Percentiles rank a stretch among this genome's conserved stretches.
These are phyloP conservation scores for Cydia strobilella DNA, from an alignment of 1,140 invertebrate genomes.

Conservation along the genomic window DNA sequence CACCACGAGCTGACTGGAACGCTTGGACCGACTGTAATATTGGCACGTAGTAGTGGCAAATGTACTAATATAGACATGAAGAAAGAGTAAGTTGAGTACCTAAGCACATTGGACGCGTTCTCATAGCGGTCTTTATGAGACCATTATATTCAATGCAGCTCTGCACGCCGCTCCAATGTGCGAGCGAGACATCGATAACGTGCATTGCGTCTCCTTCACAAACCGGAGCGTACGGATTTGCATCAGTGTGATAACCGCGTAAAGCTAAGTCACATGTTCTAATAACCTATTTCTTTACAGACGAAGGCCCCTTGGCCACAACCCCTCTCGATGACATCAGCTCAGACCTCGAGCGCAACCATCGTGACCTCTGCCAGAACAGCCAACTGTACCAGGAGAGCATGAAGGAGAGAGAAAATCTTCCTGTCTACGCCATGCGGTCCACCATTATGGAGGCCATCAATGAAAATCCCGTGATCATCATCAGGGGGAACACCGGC, in stretches of 20 bases:
- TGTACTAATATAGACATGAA: no score
- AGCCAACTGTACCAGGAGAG: constrained; percentile 82
- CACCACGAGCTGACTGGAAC: constrained; percentile 95
- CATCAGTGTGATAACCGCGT: no score
- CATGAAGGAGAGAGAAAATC: constrained; percentile 83
- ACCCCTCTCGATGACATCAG: constrained; percentile 90
- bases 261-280: neutral
- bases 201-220: no score
- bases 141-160: no score
- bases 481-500: constrained; percentile 96
- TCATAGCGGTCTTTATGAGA: no score
- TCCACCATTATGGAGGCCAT: constrained; percentile 90
- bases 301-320: constrained; percentile 93
- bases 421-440: constrained; percentile 89
- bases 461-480: constrained; percentile 91
- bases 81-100: no score
- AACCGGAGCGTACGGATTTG: no score
- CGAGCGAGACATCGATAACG: no score
- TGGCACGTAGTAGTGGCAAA: no score
- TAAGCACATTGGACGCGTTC: no score
- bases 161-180: no score
- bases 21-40: constrained; percentile 97
- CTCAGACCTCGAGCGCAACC: constrained; percentile 84
- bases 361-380: constrained; percentile 84
- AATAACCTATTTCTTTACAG: constrained; percentile 80